Evolutionary conservation across 2,797 vertebrate species (phyloP).

Genomic region (Myotis daubentonii): DNA sequence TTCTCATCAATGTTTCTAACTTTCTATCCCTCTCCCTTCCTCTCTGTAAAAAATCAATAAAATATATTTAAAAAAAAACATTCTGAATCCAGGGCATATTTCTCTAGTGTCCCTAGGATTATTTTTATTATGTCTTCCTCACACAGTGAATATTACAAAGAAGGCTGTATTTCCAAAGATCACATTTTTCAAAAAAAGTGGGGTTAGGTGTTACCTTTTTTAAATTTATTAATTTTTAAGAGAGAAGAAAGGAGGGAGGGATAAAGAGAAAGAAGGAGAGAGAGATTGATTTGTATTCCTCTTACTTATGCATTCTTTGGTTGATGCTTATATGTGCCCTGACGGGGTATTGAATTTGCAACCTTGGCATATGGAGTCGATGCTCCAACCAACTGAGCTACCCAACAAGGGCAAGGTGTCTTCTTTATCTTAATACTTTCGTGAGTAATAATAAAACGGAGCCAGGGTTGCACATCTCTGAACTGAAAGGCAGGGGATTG

Average conservation of each 20-base stretch:
- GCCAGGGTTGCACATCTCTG: neutral
- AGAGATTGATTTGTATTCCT: neutral
- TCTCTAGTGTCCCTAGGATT: neutral
- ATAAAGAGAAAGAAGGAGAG: neutral
- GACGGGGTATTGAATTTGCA: neutral
- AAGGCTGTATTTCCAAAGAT: neutral
- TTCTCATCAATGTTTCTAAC: too few species aligned
- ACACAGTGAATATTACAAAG: neutral
- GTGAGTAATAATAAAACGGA: neutral
- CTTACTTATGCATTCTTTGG: neutral
- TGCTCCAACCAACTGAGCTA: neutral
- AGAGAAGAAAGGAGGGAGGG: neutral
- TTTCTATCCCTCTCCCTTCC: too few species aligned
- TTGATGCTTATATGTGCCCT: neutral
- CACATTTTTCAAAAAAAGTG: neutral
- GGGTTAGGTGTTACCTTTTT: neutral
- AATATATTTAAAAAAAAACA: too few species aligned
- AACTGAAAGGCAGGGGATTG: neutral
- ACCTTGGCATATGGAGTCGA: neutral
- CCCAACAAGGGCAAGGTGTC: neutral
- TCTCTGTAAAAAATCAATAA: too few species aligned
- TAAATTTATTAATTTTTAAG: neutral
- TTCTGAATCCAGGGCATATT: neutral
- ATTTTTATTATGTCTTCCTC: neutral
- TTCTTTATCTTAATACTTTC: neutral